These are phyloP conservation scores for Hirtodrosophila confusa DNA, from an alignment of 2,888 invertebrate genomes.

Conservation along the genomic window DNA sequence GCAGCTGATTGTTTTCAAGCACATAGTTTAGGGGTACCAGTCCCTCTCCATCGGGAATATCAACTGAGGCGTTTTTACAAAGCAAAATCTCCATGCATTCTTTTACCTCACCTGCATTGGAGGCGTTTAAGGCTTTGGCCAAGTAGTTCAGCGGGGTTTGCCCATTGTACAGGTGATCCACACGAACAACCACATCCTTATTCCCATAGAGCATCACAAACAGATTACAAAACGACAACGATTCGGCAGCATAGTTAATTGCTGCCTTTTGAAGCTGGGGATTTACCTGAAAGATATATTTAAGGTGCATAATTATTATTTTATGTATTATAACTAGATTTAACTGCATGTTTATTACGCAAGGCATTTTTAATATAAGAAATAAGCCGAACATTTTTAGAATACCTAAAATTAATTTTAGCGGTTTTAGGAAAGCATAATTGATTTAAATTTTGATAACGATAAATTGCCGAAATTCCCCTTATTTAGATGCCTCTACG, in stretches of 20 bases:
- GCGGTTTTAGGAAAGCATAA: too few species aligned
- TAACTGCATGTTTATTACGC: too few species aligned
- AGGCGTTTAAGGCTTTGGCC: not conserved
- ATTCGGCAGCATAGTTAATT: conserved; percentile 1
- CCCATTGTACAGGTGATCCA: not conserved
- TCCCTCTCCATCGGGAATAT: not conserved
- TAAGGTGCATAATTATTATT: too few species aligned
- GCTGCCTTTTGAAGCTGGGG: not conserved
- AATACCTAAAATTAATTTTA: too few species aligned
- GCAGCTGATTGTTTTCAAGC: not conserved
- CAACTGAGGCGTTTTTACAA: not conserved
- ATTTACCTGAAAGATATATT: conserved; percentile 1
- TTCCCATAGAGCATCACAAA: not conserved
- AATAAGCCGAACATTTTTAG: too few species aligned
- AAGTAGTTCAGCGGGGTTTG: conserved; percentile 14
- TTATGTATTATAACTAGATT: too few species aligned
- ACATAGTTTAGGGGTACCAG: conserved; percentile 2
- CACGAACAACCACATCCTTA: not conserved
- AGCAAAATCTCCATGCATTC: conserved; percentile 15
- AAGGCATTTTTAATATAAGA: too few species aligned
- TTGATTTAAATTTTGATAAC: too few species aligned
- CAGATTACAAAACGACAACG: not conserved
- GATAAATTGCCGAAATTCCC: too few species aligned
- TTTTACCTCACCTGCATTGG: not conserved
- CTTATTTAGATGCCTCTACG: too few species aligned